Conservation (phyloP, 2,113 vertebrate genomes). For the Mustelus asterias region DNA sequence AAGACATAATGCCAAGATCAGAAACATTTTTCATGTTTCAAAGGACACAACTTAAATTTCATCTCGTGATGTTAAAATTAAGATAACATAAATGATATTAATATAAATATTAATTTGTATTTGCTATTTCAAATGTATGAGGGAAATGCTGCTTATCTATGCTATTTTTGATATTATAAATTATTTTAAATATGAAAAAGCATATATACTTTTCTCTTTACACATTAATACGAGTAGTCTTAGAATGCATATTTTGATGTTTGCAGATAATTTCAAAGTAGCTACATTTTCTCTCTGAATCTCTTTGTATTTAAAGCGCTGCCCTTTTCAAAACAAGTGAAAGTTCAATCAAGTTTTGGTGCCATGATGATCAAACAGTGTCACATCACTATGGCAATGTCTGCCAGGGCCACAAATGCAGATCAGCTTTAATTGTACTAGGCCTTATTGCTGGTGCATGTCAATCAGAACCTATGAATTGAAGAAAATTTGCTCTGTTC, state of each 20-base stretch:
- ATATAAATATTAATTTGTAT: not conserved
- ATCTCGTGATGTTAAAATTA: not conserved
- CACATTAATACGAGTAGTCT: constrained; percentile 52
- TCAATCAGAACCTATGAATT: constrained; percentile 99
- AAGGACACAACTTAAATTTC: not conserved
- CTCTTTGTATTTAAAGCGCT: constrained; percentile 61
- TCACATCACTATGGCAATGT: constrained; percentile 88
- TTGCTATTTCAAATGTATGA: not conserved
- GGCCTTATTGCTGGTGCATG: constrained; percentile 98
- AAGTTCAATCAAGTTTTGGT: constrained; percentile 77
- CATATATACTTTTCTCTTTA: constrained; percentile 49
- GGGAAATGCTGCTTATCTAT: constrained; percentile 41
- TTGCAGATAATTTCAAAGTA: constrained; percentile 37
- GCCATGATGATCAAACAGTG: constrained; percentile 82
- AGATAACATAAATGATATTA: not conserved
- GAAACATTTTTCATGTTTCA: not conserved
- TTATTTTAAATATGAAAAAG: constrained; percentile 53
- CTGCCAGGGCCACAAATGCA: constrained; percentile 94
- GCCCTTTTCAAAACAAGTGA: constrained; percentile 89
- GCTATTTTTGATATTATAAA: constrained; percentile 50
- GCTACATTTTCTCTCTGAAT: constrained; percentile 46
- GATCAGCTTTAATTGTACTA: constrained; percentile 98
- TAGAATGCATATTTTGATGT: constrained; percentile 32
- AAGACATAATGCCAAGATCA: not conserved
- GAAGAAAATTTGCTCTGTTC: constrained; percentile 99